phyloP scores from a whole-genome alignment of 1,140 invertebrate species.

The Colletes latitarsis region DNA sequence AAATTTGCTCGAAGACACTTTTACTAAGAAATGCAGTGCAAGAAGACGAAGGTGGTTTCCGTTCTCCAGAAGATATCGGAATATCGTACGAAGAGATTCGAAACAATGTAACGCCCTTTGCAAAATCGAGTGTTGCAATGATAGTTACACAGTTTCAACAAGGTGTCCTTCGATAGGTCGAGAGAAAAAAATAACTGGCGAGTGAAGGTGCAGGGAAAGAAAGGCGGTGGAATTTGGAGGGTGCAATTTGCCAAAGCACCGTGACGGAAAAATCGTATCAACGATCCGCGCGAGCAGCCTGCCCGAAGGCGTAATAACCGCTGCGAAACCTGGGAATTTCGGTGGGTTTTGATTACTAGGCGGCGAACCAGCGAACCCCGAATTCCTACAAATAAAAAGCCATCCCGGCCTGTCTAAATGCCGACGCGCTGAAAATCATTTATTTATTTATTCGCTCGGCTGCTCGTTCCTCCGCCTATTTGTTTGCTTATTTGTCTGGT shows the following conservation, averaged over 20 bases:
- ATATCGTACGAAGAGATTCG: background rate
- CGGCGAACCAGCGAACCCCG: slow-evolving; percentile 34
- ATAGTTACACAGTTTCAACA: background rate
- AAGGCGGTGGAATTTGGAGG: slow-evolving; percentile 33
- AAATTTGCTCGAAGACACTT: too few species aligned
- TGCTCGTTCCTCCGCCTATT: background rate
- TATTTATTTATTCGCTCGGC: slow-evolving; percentile 45
- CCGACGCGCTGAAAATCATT: slow-evolving; percentile 50
- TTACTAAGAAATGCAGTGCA: too few species aligned
- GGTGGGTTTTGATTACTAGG: slow-evolving; percentile 53
- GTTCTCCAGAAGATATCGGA: too few species aligned
- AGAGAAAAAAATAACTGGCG: background rate
- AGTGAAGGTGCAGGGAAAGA: slow-evolving; percentile 23
- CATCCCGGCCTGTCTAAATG: slow-evolving; percentile 46
- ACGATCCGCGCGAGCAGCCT: slow-evolving; percentile 33
- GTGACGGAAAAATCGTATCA: slow-evolving; percentile 56
- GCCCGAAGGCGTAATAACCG: slow-evolving; percentile 51
- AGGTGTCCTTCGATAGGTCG: background rate
- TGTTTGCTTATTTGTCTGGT: slow-evolving; percentile 2
- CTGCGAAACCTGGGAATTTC: slow-evolving; percentile 52
- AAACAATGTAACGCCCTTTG: background rate
- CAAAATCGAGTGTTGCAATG: background rate
- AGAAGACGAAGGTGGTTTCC: too few species aligned
- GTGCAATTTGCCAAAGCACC: slow-evolving; percentile 55
- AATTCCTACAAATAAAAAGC: slow-evolving; percentile 52